Conservation (phyloP, 2,888 invertebrate species). For the Iphiclides podalirius region DNA sequence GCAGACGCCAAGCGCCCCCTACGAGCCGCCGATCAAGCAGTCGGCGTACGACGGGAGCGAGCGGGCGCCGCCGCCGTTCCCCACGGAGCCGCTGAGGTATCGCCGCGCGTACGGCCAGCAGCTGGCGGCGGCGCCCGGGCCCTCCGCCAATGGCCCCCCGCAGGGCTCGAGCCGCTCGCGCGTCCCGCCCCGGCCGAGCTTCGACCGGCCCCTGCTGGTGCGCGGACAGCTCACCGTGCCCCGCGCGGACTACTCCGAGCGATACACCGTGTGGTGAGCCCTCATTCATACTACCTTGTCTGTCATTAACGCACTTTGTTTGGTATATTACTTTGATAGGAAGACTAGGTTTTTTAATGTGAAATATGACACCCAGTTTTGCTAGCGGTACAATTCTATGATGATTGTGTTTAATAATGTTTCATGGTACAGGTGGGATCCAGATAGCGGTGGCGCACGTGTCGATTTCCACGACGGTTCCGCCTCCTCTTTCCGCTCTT, state of each 20-base stretch:
- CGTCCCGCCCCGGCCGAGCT: conserved; percentile 41
- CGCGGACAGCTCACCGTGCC: conserved; percentile 50
- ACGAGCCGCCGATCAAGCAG: conserved; percentile 51
- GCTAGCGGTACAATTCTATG: no score
- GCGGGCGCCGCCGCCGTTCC: conserved; percentile 32
- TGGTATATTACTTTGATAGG: no score
- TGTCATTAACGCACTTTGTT: no score
- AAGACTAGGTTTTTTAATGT: no score
- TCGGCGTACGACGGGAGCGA: conserved; percentile 32
- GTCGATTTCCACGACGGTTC: conserved; percentile 55
- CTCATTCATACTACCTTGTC: neutral
- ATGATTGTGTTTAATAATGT: no score
- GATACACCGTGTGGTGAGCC: conserved; percentile 49
- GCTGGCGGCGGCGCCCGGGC: neutral
- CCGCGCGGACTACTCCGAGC: conserved; percentile 55
- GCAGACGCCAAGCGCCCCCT: conserved; percentile 42
- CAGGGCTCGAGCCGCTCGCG: conserved; percentile 7
- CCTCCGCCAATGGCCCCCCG: neutral
- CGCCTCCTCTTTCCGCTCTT: conserved; percentile 46
- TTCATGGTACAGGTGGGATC: conserved; percentile 51
- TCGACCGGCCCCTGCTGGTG: conserved; percentile 44
- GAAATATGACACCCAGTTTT: no score
- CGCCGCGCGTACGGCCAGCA: conserved; percentile 3
- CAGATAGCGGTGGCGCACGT: conserved; percentile 49
- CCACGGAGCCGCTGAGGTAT: conserved; percentile 8